These are phyloP conservation scores for Microtus ochrogaster DNA, from an alignment of 2,113 vertebrate genomes.

Conservation along the genomic window DNA sequence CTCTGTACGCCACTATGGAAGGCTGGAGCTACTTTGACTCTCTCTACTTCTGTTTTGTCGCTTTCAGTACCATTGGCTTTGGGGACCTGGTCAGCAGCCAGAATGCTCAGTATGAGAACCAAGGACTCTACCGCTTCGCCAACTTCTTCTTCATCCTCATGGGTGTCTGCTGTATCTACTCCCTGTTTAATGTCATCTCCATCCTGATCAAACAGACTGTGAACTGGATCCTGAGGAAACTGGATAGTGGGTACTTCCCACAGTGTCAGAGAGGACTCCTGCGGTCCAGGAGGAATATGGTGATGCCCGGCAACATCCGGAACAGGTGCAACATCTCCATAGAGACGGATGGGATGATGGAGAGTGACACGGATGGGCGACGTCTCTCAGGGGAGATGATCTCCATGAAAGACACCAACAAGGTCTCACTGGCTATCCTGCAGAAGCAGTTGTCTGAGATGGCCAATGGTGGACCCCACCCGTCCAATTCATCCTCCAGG, in stretches of 20 bases:
- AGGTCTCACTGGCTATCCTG: conserved; percentile 95
- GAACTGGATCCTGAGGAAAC: conserved; percentile 95
- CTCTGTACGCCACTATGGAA: conserved; percentile 94
- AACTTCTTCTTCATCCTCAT: conserved; percentile 97
- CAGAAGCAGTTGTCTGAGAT: conserved; percentile 97
- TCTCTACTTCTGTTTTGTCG: conserved; percentile 98
- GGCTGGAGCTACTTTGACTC: conserved; percentile 98
- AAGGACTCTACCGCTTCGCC: conserved; percentile 91
- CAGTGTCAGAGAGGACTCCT: conserved; percentile 89
- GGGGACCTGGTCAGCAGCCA: conserved; percentile 99
- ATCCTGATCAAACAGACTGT: conserved; percentile 98
- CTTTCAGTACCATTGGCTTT: conserved; percentile 98
- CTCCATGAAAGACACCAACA: conserved; percentile 97
- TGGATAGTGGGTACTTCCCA: conserved; percentile 87
- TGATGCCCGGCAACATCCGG: conserved; percentile 91
- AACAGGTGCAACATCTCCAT: conserved; percentile 91
- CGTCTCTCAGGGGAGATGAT: conserved; percentile 97
- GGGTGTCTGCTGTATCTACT: conserved; percentile 99
- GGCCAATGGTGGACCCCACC: conserved; percentile 91
- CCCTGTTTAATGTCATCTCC: conserved; percentile 97
- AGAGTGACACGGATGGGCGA: conserved; percentile 93
- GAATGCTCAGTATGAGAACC: conserved; percentile 90
- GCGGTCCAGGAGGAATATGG: conserved; percentile 89
- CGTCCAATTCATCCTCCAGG: conserved; percentile 83
- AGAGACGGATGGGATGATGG: conserved; percentile 92